A percentile compares a stretch with the other conserved stretches of the same genome.
Evolutionary conservation across 2,797 vertebrate species (phyloP).

Genomic region (Crypturellus tataupa): DNA sequence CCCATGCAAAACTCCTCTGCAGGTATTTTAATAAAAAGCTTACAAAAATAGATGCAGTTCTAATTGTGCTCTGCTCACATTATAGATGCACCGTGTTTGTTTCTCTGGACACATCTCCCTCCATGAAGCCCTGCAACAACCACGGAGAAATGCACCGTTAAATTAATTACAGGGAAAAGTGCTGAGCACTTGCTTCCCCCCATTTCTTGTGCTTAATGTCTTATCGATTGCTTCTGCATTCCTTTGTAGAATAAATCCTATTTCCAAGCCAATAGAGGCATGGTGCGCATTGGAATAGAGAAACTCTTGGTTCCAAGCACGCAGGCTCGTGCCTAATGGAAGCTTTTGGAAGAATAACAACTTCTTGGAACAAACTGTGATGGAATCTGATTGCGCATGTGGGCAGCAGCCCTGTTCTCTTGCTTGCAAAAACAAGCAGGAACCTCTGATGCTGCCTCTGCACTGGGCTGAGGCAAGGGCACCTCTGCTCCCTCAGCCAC

Average conservation of each 20-base stretch:
- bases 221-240: conserved; percentile 23
- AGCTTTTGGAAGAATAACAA: background rate
- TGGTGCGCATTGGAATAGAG: accelerated
- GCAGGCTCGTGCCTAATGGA: background rate
- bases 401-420: background rate
- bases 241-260: background rate
- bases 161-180: conserved; percentile 62
- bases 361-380: background rate
- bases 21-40: conserved; percentile 1
- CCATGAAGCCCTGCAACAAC: background rate
- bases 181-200: conserved; percentile 49
- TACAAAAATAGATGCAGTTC: background rate
- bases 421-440: accelerated
- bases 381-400: accelerated
- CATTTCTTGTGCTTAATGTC: background rate
- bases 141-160: background rate
- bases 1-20: background rate
- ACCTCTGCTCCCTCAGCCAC: background rate
- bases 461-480: accelerated
- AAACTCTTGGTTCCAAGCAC: background rate
- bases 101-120: conserved; percentile 43
- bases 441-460: accelerated
- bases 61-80: background rate
- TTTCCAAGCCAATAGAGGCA: background rate
- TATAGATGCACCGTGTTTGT: background rate